These are phyloP conservation scores for Thalassophryne amazonica DNA, from an alignment of 2,797 vertebrate genomes.

Conservation along the genomic window DNA sequence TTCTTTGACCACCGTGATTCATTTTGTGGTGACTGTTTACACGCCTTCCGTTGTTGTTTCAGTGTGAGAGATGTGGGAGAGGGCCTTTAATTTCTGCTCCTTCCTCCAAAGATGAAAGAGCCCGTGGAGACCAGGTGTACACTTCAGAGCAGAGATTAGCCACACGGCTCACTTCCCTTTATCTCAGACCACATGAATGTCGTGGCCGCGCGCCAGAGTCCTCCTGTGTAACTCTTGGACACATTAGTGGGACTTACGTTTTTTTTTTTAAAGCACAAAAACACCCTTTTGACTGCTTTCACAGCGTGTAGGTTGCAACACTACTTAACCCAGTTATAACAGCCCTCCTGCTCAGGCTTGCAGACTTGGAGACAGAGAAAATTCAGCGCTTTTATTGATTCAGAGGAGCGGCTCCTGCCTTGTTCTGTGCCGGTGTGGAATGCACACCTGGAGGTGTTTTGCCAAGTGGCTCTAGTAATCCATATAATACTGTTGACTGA, in stretches of 20 bases:
- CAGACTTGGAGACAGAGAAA: slow-evolving; percentile 19
- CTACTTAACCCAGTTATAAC: slow-evolving; percentile 11
- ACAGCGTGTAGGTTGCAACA: background rate
- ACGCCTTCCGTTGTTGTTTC: slow-evolving; percentile 28
- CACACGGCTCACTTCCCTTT: slow-evolving; percentile 28
- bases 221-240: background rate
- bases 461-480: slow-evolving; percentile 69
- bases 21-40: slow-evolving; percentile 43
- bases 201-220: background rate
- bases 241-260: background rate
- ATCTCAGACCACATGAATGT: slow-evolving; percentile 16
- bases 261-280: background rate
- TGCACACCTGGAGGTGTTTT: slow-evolving; percentile 82
- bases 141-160: slow-evolving; percentile 42
- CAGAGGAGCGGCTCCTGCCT: slow-evolving; percentile 54
- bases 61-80: slow-evolving; percentile 33
- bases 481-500: slow-evolving; percentile 66
- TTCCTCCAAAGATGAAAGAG: slow-evolving; percentile 76
- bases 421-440: slow-evolving; percentile 58
- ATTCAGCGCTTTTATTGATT: slow-evolving; percentile 57
- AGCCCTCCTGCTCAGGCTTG: slow-evolving; percentile 15
- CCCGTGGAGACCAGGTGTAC: slow-evolving; percentile 69
- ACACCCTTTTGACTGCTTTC: background rate
- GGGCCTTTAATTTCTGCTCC: slow-evolving; percentile 70
- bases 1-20: slow-evolving; percentile 29